Evolutionary conservation across 2,888 invertebrate species (phyloP).

Genomic region (Galerucella calmariensis): DNA sequence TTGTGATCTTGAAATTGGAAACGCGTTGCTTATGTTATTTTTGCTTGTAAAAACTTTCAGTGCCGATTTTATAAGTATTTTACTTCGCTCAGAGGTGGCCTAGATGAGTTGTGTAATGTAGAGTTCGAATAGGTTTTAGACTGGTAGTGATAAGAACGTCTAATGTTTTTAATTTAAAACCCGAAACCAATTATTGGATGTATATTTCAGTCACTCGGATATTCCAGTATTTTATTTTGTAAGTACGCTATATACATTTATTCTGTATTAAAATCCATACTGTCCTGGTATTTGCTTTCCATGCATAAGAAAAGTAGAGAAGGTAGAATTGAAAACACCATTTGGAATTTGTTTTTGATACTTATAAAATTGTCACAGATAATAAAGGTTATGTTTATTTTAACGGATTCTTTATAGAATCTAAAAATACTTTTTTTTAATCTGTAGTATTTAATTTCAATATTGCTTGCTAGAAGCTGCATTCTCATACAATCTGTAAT

Average conservation of each 20-base stretch:
- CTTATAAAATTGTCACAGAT: not conserved
- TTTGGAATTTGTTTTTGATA: not conserved
- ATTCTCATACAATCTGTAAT: not conserved
- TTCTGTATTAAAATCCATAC: not conserved
- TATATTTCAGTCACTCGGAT: constrained; percentile 26
- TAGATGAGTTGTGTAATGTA: constrained; percentile 52
- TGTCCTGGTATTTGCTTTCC: not conserved
- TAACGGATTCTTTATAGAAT: constrained; percentile 5
- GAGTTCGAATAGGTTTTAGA: constrained; percentile 51
- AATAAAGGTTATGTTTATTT: constrained; percentile 4
- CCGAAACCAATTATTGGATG: constrained; percentile 42
- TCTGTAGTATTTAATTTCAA: not conserved
- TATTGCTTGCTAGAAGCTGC: not conserved
- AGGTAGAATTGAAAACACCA: not conserved
- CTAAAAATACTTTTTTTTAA: constrained; percentile 10
- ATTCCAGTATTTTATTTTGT: constrained; percentile 19
- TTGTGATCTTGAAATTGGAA: constrained; percentile 52
- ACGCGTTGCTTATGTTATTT: constrained; percentile 54
- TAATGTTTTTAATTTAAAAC: constrained; percentile 50
- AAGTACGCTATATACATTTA: not conserved
- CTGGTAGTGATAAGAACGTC: constrained; percentile 54
- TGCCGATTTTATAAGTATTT: constrained; percentile 34
- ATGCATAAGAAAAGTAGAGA: not conserved
- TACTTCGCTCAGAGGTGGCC: constrained; percentile 41
- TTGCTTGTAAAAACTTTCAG: constrained; percentile 35